Evolutionary conservation across 1,140 invertebrate species (phyloP).

Genomic region (Plodia interpunctella): DNA sequence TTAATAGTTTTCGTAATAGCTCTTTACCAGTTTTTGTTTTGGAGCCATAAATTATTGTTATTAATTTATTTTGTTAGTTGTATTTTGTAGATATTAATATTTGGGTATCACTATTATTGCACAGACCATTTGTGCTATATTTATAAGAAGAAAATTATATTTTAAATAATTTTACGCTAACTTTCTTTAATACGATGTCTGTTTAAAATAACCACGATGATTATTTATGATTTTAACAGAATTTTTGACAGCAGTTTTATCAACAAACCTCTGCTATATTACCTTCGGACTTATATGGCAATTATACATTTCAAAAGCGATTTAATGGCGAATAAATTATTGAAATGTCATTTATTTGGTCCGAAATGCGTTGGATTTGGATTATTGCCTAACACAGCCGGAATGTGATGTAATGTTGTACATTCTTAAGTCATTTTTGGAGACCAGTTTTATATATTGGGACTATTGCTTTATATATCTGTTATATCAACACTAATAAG

Average conservation of each 20-base stretch:
- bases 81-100: no score
- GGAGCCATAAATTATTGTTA: neutral
- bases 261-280: neutral
- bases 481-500: no score
- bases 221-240: no score
- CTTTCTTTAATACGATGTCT: no score
- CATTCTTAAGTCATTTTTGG: neutral
- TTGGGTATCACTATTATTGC: no score
- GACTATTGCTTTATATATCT: neutral
- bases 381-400: neutral
- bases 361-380: neutral
- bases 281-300: neutral
- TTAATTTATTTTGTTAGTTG: neutral
- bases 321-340: constrained; percentile 2
- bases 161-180: no score
- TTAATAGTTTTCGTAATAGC: neutral
- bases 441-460: neutral
- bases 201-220: no score
- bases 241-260: neutral
- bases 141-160: no score
- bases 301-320: neutral
- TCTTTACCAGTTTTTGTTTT: constrained; percentile 3
- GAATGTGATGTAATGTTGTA: neutral
- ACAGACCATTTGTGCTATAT: no score
- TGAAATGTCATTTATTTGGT: neutral